Evolutionary conservation across 2,797 vertebrate genomes (phyloP).

Genomic region (Gadopsis bispinosus): DNA sequence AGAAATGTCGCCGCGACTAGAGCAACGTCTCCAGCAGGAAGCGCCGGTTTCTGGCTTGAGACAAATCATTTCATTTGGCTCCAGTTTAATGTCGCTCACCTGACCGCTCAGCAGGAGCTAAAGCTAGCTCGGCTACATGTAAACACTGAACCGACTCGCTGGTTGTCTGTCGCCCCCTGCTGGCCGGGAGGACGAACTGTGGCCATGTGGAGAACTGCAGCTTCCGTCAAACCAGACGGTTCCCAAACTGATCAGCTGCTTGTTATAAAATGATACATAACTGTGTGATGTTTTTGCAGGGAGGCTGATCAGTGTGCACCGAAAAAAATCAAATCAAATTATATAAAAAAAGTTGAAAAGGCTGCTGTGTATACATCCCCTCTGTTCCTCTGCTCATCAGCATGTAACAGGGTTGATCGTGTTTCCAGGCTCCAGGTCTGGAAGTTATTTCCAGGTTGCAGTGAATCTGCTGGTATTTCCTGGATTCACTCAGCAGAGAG

Average conservation of each 20-base stretch:
- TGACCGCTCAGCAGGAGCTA: conserved; percentile 1
- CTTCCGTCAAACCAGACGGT: background rate
- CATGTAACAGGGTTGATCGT: background rate
- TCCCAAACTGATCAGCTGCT: too few species aligned
- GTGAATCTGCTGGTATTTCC: conserved; percentile 46
- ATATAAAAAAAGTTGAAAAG: too few species aligned
- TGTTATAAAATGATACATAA: too few species aligned
- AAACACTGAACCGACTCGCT: background rate
- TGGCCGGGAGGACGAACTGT: conserved; percentile 18
- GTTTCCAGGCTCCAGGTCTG: conserved; percentile 41
- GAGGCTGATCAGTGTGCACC: too few species aligned
- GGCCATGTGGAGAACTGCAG: background rate
- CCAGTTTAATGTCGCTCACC: background rate
- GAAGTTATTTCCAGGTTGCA: conserved; percentile 45
- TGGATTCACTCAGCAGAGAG: conserved; percentile 28
- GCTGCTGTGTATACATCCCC: too few species aligned
- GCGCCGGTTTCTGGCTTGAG: too few species aligned
- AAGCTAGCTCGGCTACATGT: background rate
- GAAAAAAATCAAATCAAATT: too few species aligned
- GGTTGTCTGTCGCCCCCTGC: conserved; percentile 33
- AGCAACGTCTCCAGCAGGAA: too few species aligned
- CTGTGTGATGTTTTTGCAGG: too few species aligned
- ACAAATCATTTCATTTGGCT: rapidly evolving
- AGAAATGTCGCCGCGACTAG: too few species aligned
- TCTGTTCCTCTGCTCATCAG: too few species aligned